Conservation (phyloP, 2,113 vertebrate genomes). For the Rallus limicola region DNA sequence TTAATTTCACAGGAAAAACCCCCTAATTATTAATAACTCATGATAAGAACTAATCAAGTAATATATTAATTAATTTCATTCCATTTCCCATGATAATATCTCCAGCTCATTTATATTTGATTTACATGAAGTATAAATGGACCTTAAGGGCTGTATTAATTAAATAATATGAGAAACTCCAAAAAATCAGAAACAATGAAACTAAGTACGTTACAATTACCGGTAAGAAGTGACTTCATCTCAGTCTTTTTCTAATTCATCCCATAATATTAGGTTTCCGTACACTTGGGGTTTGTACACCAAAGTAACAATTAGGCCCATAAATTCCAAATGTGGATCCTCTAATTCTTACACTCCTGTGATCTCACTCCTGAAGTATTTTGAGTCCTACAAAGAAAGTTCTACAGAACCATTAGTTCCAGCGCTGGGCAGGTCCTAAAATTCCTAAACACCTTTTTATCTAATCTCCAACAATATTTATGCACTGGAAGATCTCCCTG, state of each 20-base stretch:
- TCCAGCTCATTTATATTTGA: constrained; percentile 42
- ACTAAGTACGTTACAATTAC: neutral
- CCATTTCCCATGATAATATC: constrained; percentile 12
- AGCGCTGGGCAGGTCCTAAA: neutral
- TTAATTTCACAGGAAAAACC: neutral
- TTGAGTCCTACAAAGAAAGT: neutral
- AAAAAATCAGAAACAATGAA: neutral
- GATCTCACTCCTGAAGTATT: neutral
- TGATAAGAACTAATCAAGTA: constrained; percentile 36
- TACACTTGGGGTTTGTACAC: neutral
- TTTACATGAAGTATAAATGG: constrained; percentile 48
- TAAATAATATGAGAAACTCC: neutral
- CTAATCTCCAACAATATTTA: neutral
- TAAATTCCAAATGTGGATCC: neutral
- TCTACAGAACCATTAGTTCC: neutral
- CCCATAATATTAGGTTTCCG: neutral
- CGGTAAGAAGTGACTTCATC: neutral
- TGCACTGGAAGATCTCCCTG: neutral
- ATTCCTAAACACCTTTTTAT: neutral
- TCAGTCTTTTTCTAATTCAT: neutral
- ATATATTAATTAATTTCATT: constrained; percentile 55
- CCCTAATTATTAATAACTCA: constrained; percentile 3
- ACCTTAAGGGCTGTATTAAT: constrained; percentile 46
- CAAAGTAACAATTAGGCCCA: neutral
- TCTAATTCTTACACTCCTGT: neutral